A percentile compares a stretch with the other conserved stretches of the same genome.
These are phyloP conservation scores for Penaeus chinensis DNA, from an alignment of 1,140 invertebrate genomes.

Conservation along the genomic window DNA sequence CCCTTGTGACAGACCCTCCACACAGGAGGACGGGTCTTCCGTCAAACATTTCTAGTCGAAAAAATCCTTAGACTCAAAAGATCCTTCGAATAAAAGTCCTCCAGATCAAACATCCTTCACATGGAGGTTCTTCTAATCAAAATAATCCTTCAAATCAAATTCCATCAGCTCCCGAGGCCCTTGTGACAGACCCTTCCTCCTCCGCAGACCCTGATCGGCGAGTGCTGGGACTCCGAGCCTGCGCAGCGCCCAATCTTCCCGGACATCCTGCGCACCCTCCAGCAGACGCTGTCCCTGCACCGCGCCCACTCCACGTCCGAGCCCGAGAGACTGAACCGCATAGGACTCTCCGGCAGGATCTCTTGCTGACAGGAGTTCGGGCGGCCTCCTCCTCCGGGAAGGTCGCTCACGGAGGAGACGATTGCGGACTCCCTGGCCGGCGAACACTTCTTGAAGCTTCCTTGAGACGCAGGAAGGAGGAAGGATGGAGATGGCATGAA, in stretches of 20 bases:
- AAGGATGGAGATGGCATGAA: background rate
- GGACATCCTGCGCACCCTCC: conserved; percentile 48
- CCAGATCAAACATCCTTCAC: no score
- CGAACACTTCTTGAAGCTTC: conserved; percentile 38
- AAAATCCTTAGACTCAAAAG: no score
- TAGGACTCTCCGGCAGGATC: conserved; percentile 52
- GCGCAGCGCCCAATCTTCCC: conserved; percentile 61
- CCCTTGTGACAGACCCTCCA: no score
- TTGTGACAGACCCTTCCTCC: background rate
- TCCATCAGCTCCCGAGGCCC: background rate
- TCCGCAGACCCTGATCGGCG: conserved; percentile 54
- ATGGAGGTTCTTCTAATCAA: no score
- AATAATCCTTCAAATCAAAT: no score
- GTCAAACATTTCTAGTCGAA: no score
- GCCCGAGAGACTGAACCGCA: conserved; percentile 61
- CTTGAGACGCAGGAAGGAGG: background rate
- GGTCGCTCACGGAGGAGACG: conserved; percentile 53
- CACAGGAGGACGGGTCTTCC: no score
- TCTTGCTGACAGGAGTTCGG: conserved; percentile 55
- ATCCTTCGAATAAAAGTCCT: no score
- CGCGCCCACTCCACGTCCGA: conserved; percentile 63
- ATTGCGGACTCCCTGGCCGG: conserved; percentile 33
- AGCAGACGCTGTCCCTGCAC: conserved; percentile 62
- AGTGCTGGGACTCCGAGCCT: conserved; percentile 57
- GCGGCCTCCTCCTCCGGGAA: conserved; percentile 36